These are phyloP conservation scores for Tamandua tetradactyla DNA, from an alignment of 2,797 vertebrate species.

Conservation along the genomic window DNA sequence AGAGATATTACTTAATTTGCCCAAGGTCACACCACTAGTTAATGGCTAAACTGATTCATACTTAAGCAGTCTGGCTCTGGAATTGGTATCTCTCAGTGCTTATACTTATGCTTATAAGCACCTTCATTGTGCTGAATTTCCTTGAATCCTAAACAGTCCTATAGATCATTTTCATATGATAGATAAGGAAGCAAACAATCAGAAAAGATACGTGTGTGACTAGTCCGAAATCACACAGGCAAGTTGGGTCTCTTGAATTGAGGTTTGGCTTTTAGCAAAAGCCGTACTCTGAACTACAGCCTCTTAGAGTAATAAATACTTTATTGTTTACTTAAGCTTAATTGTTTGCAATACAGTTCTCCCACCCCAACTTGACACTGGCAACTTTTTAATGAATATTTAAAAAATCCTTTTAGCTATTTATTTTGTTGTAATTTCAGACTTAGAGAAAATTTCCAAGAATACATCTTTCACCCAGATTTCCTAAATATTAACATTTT, in stretches of 20 bases:
- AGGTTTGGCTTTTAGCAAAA: neutral
- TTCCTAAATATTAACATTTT: too few species aligned
- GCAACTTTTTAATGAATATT: neutral
- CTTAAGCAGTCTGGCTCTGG: neutral
- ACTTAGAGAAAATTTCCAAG: neutral
- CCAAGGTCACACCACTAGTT: too few species aligned
- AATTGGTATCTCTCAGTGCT: neutral
- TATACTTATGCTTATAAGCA: too few species aligned
- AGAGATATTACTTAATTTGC: neutral
- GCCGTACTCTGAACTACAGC: neutral
- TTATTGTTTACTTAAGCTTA: neutral
- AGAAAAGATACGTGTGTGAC: neutral
- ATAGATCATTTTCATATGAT: neutral
- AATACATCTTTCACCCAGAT: too few species aligned
- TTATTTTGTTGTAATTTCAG: neutral
- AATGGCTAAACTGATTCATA: neutral
- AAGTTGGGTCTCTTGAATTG: neutral
- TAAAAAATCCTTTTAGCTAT: neutral
- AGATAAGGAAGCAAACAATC: neutral
- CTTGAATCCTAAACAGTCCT: neutral
- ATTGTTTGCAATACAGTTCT: neutral
- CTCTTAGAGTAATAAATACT: neutral
- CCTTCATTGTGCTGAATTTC: neutral
- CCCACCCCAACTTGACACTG: neutral
- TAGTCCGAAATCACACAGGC: neutral